Percentiles rank a stretch among this genome's conserved stretches.
Conservation (phyloP, 2,797 vertebrate genomes). For the Alosa sapidissima region DNA sequence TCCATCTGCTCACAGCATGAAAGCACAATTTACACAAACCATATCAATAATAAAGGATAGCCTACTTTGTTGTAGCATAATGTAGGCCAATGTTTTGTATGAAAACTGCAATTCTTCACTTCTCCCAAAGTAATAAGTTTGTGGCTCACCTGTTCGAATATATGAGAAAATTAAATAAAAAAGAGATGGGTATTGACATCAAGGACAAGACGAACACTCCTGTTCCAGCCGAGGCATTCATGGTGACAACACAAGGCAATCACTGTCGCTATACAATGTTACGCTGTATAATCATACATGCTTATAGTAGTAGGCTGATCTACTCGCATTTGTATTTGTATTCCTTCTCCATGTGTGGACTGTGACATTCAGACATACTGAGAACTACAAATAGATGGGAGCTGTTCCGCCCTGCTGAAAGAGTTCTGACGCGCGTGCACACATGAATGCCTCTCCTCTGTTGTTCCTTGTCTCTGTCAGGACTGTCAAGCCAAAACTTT, state of each 20-base stretch:
- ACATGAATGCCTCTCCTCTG: not conserved
- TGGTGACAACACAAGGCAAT: slow-evolving; percentile 50
- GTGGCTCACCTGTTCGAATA: slow-evolving; percentile 78
- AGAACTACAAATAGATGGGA: slow-evolving; percentile 2
- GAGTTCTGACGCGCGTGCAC: slow-evolving; percentile 3
- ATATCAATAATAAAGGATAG: not conserved
- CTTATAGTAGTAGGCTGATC: not conserved
- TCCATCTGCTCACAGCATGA: not conserved
- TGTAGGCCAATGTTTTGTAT: not conserved
- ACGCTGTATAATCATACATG: not conserved
- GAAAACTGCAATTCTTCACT: not conserved
- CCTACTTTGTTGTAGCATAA: not conserved
- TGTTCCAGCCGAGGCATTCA: slow-evolving; percentile 88
- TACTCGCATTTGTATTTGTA: not conserved
- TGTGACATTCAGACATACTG: not conserved
- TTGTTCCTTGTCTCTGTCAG: not conserved
- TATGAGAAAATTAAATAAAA: slow-evolving; percentile 80
- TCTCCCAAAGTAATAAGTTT: not conserved
- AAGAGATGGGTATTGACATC: slow-evolving; percentile 86
- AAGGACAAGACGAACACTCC: slow-evolving; percentile 88
- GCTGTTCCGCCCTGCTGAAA: slow-evolving; percentile 15
- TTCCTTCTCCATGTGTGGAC: not conserved
- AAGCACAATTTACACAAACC: not conserved
- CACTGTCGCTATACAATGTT: not conserved
- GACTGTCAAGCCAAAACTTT: not conserved